These are phyloP conservation scores for Astropecten irregularis DNA, from an alignment of 53 echinoderm and acorn worm genomes.

Conservation along the genomic window DNA sequence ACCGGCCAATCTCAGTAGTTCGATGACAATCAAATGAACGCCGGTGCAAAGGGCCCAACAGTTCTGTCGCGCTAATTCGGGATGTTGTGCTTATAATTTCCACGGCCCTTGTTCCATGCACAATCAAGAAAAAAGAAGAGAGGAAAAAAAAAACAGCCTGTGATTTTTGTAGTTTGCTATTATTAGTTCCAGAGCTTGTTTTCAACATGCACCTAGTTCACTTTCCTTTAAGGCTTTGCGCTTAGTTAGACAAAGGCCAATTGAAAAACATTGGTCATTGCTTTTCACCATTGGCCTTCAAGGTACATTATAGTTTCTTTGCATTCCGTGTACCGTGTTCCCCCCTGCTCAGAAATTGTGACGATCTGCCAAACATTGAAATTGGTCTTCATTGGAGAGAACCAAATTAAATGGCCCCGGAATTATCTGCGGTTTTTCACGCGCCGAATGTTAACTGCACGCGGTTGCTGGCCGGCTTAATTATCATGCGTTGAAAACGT, in stretches of 20 bases:
- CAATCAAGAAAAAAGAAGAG: neutral
- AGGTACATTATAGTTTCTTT: too few species aligned
- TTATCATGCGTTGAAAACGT: too few species aligned
- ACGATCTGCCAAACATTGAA: too few species aligned
- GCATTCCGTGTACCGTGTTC: too few species aligned
- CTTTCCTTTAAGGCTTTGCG: constrained; percentile 6
- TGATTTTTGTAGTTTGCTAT: neutral
- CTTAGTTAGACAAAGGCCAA: constrained; percentile 28
- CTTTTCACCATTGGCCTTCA: too few species aligned
- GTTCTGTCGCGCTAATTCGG: neutral
- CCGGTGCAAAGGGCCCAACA: neutral
- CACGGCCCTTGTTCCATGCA: neutral
- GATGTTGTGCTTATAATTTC: neutral
- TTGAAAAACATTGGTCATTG: constrained; percentile 37
- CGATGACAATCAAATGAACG: constrained; percentile 47
- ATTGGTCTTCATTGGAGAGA: too few species aligned
- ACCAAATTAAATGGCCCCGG: too few species aligned
- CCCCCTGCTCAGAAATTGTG: too few species aligned
- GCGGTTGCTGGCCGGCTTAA: too few species aligned
- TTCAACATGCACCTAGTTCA: neutral
- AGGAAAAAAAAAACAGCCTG: neutral
- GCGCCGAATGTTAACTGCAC: too few species aligned
- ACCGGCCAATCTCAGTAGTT: constrained; percentile 22
- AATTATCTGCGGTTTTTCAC: too few species aligned
- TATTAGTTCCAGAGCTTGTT: neutral